Conservation (phyloP, 2,888 invertebrate genomes). For the Phyllotreta striolata region DNA sequence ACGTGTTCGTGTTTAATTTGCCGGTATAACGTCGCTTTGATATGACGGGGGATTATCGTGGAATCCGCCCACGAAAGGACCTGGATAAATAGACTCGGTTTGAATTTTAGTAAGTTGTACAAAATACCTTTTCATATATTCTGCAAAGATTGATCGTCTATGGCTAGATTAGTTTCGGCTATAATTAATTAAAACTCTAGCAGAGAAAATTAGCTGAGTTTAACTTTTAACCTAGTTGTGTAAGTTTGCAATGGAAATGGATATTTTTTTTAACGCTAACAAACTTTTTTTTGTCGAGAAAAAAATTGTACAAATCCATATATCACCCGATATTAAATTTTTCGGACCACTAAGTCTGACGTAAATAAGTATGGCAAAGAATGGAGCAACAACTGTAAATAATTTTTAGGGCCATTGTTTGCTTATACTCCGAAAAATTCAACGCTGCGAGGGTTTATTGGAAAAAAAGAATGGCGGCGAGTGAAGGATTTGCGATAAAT, state of each 20-base stretch:
- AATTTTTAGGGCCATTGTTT: conserved; percentile 26
- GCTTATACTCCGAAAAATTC: conserved; percentile 24
- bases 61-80: too few relatives aligned
- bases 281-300: conserved; percentile 24
- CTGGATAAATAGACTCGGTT: too few relatives aligned
- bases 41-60: too few relatives aligned
- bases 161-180: too few relatives aligned
- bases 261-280: conserved; percentile 26
- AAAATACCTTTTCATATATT: too few relatives aligned
- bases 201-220: neutral
- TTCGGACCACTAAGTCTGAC: conserved; percentile 30
- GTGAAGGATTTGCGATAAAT: neutral
- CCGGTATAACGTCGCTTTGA: too few relatives aligned
- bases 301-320: conserved; percentile 23
- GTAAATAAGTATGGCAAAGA: conserved; percentile 21
- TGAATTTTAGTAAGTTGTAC: too few relatives aligned
- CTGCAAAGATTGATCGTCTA: too few relatives aligned
- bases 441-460: conserved; percentile 5
- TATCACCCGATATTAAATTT: conserved; percentile 29
- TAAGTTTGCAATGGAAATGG: conserved; percentile 14
- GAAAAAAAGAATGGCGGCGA: neutral
- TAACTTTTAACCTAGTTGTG: too few relatives aligned
- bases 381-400: conserved; percentile 24
- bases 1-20: conserved; percentile 17
- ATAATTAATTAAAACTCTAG: too few relatives aligned